These are phyloP conservation scores for Tapirus indicus DNA, from an alignment of 2,797 vertebrate genomes.

Conservation along the genomic window DNA sequence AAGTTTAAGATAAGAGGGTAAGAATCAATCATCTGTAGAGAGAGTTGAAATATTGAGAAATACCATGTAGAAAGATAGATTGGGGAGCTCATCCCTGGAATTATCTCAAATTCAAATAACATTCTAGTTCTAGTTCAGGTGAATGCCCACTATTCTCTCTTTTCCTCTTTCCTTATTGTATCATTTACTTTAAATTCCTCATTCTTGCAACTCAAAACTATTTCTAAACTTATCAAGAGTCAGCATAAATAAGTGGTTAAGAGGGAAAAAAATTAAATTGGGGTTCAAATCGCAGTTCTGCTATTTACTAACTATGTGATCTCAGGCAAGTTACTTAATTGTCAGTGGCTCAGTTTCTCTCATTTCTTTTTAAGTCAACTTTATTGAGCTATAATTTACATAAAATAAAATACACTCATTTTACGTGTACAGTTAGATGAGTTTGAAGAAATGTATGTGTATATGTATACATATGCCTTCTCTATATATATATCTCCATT, in stretches of 20 bases:
- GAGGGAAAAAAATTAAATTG: background rate
- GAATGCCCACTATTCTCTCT: background rate
- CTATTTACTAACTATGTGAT: background rate
- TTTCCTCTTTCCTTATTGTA: background rate
- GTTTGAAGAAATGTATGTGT: background rate
- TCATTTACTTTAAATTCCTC: background rate
- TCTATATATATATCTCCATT: background rate
- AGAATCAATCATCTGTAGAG: background rate
- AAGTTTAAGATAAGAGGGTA: background rate
- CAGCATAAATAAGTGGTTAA: background rate
- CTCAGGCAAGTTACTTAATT: background rate
- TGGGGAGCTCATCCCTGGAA: background rate
- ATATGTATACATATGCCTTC: background rate
- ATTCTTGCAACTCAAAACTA: background rate
- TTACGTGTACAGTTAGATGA: background rate
- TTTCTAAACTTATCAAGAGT: background rate
- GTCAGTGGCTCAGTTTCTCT: background rate
- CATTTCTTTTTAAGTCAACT: background rate
- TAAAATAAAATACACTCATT: background rate
- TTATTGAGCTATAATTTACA: background rate
- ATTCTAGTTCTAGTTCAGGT: background rate
- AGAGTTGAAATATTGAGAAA: background rate
- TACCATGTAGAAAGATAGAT: background rate
- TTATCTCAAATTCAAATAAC: background rate
- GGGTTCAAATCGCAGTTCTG: background rate